Evolutionary conservation across 2,888 invertebrate species (phyloP).

Genomic region (Cantharis flavilabris): DNA sequence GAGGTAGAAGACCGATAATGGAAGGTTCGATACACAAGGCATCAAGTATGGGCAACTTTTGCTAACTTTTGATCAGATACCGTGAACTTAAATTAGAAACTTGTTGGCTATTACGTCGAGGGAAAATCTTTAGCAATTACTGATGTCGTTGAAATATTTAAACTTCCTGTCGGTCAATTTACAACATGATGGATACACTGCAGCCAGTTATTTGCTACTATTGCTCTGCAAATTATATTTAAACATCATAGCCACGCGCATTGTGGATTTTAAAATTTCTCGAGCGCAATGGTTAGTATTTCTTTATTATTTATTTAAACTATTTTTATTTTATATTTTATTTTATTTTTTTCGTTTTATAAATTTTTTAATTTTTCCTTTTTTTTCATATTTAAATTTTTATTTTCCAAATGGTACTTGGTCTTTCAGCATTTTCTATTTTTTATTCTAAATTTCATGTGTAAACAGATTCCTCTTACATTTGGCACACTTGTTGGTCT

Average conservation of each 20-base stretch:
- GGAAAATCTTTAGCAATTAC: constrained; percentile 41
- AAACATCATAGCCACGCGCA: constrained; percentile 44
- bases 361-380: not conserved
- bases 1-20: constrained; percentile 52
- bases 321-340: constrained; percentile 20
- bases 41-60: constrained; percentile 46
- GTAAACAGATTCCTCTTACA: not conserved
- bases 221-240: constrained; percentile 42
- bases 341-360: not conserved
- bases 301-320: constrained; percentile 27
- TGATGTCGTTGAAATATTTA: constrained; percentile 43
- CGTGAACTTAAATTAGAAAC: constrained; percentile 5
- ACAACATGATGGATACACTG: constrained; percentile 48
- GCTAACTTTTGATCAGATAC: not conserved
- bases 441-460: not conserved
- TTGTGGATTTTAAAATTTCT: constrained; percentile 48
- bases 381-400: not conserved
- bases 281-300: constrained; percentile 49
- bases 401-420: not conserved
- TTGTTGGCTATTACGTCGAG: constrained; percentile 31
- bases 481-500: not conserved
- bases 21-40: constrained; percentile 48
- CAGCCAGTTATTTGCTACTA: constrained; percentile 49
- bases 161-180: constrained; percentile 46
- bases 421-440: not conserved